phyloP scores from a whole-genome alignment of 1,140 invertebrate species.

The Scaptomyza pallida region DNA sequence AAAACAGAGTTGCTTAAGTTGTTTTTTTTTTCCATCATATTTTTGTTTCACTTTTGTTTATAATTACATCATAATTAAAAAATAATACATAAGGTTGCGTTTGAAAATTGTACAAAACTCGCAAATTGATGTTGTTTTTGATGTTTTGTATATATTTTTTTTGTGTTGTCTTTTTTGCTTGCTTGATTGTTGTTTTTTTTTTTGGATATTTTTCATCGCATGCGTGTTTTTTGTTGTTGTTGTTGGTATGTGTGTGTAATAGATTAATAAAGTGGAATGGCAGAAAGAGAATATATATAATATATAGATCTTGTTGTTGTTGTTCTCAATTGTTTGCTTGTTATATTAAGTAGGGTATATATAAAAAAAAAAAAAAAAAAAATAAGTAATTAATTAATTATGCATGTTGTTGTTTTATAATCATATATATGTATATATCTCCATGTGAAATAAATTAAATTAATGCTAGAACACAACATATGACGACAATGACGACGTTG shows the following conservation, averaged over 20 bases:
- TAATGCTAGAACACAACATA: slow-evolving; percentile 77
- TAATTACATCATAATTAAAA: slow-evolving; percentile 82
- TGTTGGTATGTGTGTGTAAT: slow-evolving; percentile 45
- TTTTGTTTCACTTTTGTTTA: slow-evolving; percentile 81
- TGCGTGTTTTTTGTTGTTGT: slow-evolving; percentile 29
- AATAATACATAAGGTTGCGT: slow-evolving; percentile 80
- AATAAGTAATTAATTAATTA: slow-evolving; percentile 35
- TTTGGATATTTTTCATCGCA: slow-evolving; percentile 51
- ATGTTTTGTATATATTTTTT: slow-evolving; percentile 46
- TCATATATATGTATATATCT: slow-evolving; percentile 71
- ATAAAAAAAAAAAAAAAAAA: slow-evolving; percentile 74
- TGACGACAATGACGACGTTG: slow-evolving; percentile 35
- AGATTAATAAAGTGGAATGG: slow-evolving; percentile 61
- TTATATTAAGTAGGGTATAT: slow-evolving; percentile 80
- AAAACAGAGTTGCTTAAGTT: slow-evolving; percentile 71
- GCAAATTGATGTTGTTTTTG: slow-evolving; percentile 50
- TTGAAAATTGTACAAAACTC: slow-evolving; percentile 76
- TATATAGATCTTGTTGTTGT: slow-evolving; percentile 41
- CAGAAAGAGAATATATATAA: slow-evolving; percentile 56
- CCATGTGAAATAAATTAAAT: slow-evolving; percentile 79
- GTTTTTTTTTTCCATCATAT: slow-evolving; percentile 75
- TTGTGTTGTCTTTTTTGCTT: slow-evolving; percentile 58
- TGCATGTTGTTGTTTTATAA: slow-evolving; percentile 62
- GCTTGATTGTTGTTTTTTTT: slow-evolving; percentile 49
- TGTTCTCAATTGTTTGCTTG: slow-evolving; percentile 58